A percentile compares a stretch with the other conserved stretches of the same genome.
Evolutionary conservation across 2,113 vertebrate species (phyloP).

Genomic region (Rattus norvegicus): GRCr8 NC_086024.1:73006501-73007000

Average conservation of each 20-base stretch:
- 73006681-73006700: background rate
- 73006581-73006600: background rate
- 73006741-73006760: background rate
- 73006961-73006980: background rate
- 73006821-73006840: background rate
- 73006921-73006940: background rate
- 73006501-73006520: background rate
- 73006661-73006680: constrained; percentile 8
- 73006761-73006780: background rate
- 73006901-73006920: background rate
- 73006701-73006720: background rate
- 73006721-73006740: background rate
- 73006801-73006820: background rate
- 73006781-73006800: background rate
- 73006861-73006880: background rate
- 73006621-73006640: background rate
- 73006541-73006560: background rate
- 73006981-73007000: background rate
- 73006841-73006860: background rate
- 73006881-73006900: background rate
- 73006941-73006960: background rate
- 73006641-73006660: background rate
- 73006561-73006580: background rate
- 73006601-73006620: background rate
- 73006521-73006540: background rate